Evolutionary conservation across 2,113 vertebrate genomes (phyloP).

Genomic region (Sebastes fasciatus): DNA sequence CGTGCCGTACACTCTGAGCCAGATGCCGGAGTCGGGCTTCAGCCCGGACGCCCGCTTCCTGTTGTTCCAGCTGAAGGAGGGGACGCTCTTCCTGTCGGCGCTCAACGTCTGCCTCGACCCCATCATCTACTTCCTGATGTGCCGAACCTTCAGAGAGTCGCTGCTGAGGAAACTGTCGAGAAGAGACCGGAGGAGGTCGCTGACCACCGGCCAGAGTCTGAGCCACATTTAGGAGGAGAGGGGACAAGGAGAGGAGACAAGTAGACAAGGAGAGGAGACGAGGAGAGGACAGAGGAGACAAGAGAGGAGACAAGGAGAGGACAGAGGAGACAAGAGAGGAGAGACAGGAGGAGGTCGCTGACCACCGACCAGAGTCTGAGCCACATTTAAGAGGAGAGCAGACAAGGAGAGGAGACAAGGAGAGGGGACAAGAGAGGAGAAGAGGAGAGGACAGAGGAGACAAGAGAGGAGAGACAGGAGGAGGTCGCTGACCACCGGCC

Average conservation of each 20-base stretch:
- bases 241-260: neutral
- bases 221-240: slow-evolving; percentile 65
- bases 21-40: slow-evolving; percentile 64
- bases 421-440: neutral
- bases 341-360: neutral
- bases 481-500: slow-evolving; percentile 37
- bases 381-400: no score
- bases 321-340: neutral
- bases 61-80: slow-evolving; percentile 90
- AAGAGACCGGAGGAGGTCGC: slow-evolving; percentile 11
- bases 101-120: slow-evolving; percentile 86
- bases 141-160: slow-evolving; percentile 77
- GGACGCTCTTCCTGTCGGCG: slow-evolving; percentile 86
- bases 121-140: slow-evolving; percentile 84
- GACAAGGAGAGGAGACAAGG: neutral
- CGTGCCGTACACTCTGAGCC: slow-evolving; percentile 89
- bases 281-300: neutral
- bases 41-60: slow-evolving; percentile 49
- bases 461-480: neutral
- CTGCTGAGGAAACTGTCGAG: slow-evolving; percentile 70
- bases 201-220: slow-evolving; percentile 64
- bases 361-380: no score
- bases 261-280: neutral
- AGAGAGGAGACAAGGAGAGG: neutral
- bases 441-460: neutral